phyloP scores from a whole-genome alignment of 2,113 vertebrate genomes.

The Tachuris rubrigastra region DNA sequence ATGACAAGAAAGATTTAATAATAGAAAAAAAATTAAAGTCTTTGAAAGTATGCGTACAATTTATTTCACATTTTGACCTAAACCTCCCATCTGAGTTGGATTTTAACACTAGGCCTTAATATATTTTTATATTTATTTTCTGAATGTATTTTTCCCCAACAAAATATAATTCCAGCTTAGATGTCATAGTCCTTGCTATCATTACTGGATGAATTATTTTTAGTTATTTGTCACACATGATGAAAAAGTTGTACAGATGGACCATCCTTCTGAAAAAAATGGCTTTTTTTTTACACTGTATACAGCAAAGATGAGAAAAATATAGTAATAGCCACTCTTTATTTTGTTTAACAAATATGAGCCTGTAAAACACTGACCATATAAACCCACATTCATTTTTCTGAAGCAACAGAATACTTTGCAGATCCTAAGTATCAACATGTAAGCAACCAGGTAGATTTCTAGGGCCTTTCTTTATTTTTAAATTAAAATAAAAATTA shows the following conservation, averaged over 20 bases:
- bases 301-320: background rate
- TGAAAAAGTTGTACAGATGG: background rate
- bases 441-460: background rate
- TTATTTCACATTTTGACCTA: background rate
- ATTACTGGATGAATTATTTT: background rate
- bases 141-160: background rate
- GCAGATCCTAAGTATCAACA: background rate
- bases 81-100: background rate
- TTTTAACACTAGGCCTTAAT: background rate
- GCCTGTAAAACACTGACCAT: background rate
- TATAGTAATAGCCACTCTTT: background rate
- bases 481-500: background rate
- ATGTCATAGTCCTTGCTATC: background rate
- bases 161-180: background rate
- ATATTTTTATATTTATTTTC: background rate
- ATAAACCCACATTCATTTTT: background rate
- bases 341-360: background rate
- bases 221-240: background rate
- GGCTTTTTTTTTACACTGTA: background rate
- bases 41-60: background rate
- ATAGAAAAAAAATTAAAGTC: background rate
- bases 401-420: background rate
- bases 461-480: background rate
- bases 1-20: background rate
- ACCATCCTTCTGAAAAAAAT: background rate